Percentiles rank a stretch among this genome's conserved stretches.
Conservation (phyloP, 2,888 invertebrate genomes). For the Cryptus viduatorius region DNA sequence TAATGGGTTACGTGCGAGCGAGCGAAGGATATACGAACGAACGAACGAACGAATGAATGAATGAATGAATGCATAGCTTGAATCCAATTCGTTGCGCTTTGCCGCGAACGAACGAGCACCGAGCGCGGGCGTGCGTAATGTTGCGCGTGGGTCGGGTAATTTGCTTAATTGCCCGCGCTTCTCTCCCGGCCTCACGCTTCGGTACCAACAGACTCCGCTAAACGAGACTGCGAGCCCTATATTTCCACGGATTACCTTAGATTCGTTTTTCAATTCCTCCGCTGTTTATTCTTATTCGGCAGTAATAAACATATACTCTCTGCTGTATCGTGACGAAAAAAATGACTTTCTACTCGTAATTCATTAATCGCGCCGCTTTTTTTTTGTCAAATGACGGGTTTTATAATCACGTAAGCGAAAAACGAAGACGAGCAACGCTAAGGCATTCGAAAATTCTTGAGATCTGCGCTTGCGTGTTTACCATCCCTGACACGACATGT, state of each 20-base stretch:
- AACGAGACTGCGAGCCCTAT: slow-evolving; percentile 6
- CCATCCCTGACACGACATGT: slow-evolving; percentile 82
- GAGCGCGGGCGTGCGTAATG: slow-evolving; percentile 43
- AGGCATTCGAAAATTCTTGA: slow-evolving; percentile 13
- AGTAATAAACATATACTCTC: too few species aligned
- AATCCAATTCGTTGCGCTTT: slow-evolving; percentile 72
- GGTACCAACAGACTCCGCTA: slow-evolving; percentile 20
- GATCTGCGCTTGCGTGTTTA: slow-evolving; percentile 38
- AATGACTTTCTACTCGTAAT: too few species aligned
- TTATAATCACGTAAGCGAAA: too few species aligned
- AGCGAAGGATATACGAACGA: slow-evolving; percentile 60
- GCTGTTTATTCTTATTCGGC: not conserved
- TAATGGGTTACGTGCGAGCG: slow-evolving; percentile 67
- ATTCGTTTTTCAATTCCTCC: not conserved
- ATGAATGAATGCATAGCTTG: slow-evolving; percentile 75
- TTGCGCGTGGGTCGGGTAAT: slow-evolving; percentile 78
- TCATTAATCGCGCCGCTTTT: too few species aligned
- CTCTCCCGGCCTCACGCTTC: slow-evolving; percentile 26
- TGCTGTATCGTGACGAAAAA: too few species aligned
- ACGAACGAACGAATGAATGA: slow-evolving; percentile 68
- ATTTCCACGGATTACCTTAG: not conserved
- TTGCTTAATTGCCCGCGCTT: slow-evolving; percentile 78
- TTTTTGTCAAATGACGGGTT: too few species aligned
- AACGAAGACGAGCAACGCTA: slow-evolving; percentile 8
- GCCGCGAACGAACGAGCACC: slow-evolving; percentile 63